Base-by-base conservation (phyloP, 2,888 invertebrate species). In the Platypus cylindrus region DNA sequence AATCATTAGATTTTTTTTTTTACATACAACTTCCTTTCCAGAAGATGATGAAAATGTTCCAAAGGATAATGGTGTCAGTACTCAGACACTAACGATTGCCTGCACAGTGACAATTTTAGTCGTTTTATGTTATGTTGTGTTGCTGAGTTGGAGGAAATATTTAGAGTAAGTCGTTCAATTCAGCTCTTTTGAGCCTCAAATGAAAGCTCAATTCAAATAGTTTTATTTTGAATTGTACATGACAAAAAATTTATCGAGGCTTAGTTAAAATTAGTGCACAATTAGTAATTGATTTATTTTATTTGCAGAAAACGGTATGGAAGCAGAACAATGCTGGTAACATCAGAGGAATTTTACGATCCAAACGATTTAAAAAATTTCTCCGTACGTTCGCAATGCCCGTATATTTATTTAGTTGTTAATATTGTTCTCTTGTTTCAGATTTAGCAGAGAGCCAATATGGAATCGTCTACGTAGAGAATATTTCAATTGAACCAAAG, bases 311-410 rank as follows among this genome's bases (percentile, higher is more conserved):
- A 59, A 27, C 57, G 62, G 34, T 59, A 59, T 45, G 59, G 59
- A 13, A 65, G 62, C 45, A 55, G 64, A 9, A 61, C 66, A 36
- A 49, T 66, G 42, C 52, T 67, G n/a, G 62, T 65, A 16, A 64
- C 66, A 29, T 63, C 65, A 25, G 64, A 61, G 34, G 64, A 51
- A 24, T 60, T 62, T 27, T 60, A 64, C 36, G 53, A 49, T 27
- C 45, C 55, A 5, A 58, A 55, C 32, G 63, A 65, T 42, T 50
- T 63, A 36, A 58, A 53, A 36, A 58, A 65, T 47, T 66, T 63
- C 46, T 59, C 63, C 55, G 63, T 66, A 55, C n/a, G n/a, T n/a
- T n/a, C n/a, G n/a, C n/a, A n/a, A n/a, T n/a, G n/a, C n/a, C n/a
- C n/a, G n/a, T n/a, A n/a, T n/a, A n/a, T n/a, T n/a, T n/a, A n/a